phyloP scores from a whole-genome alignment of 2,113 vertebrate genomes.

The Oryzias melastigma region DNA sequence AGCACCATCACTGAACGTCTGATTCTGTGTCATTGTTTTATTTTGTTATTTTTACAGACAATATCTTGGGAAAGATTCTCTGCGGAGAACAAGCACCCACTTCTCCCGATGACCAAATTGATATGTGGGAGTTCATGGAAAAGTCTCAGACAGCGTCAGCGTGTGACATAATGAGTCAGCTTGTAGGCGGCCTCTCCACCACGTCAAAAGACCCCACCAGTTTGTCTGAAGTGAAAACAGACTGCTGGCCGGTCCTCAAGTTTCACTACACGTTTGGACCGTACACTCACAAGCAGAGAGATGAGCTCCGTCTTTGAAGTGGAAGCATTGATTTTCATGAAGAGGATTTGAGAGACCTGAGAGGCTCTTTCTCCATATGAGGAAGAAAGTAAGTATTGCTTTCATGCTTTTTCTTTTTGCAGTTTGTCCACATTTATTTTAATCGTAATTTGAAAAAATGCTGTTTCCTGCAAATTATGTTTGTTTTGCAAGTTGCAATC shows the following conservation, averaged over 20 bases:
- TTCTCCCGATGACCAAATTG: conserved; percentile 55
- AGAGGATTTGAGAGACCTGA: conserved; percentile 46
- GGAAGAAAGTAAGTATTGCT: conserved; percentile 69
- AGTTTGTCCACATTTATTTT: neutral
- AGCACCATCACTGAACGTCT: neutral
- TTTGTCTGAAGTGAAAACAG: conserved; percentile 64
- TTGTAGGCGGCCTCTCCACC: conserved; percentile 70
- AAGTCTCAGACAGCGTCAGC: conserved; percentile 64
- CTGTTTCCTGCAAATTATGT: no score
- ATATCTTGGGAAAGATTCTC: conserved; percentile 45
- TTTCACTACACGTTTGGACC: conserved; percentile 58
- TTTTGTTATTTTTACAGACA: conserved; percentile 32
- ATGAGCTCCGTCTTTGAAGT: conserved; percentile 35
- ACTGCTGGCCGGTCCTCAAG: conserved; percentile 59
- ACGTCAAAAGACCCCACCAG: conserved; percentile 60
- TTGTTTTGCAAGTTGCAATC: neutral
- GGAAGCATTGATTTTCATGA: conserved; percentile 51
- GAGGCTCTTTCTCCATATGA: conserved; percentile 72
- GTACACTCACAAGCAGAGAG: conserved; percentile 38
- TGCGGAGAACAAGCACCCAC: conserved; percentile 55
- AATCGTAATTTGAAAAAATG: neutral
- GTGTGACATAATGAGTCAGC: conserved; percentile 72
- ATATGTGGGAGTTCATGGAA: conserved; percentile 69
- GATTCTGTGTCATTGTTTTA: neutral
- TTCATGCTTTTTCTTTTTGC: neutral